These are phyloP conservation scores for Strongylocentrotus purpuratus DNA, from an alignment of 35 echinoderm and acorn worm species.

Conservation along the genomic window DNA sequence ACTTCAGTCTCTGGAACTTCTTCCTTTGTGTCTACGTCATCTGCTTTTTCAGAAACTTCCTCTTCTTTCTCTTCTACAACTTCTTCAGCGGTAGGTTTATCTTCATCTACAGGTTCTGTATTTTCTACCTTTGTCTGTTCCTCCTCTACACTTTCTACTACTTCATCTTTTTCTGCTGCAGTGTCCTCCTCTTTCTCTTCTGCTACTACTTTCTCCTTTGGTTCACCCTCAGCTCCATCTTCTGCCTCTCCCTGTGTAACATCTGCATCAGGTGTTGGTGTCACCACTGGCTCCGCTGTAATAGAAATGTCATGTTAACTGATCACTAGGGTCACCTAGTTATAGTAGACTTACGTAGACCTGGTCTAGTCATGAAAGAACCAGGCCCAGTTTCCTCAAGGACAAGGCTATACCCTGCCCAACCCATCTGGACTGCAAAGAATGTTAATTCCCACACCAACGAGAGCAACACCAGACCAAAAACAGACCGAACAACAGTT, in stretches of 20 bases:
- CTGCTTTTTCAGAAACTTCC: neutral
- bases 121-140: neutral
- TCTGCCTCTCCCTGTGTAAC: neutral
- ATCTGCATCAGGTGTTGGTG: neutral
- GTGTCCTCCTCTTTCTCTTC: neutral
- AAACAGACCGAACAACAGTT: too few species aligned
- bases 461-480: too few species aligned
- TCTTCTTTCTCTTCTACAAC: neutral
- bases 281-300: neutral
- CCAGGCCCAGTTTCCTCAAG: neutral
- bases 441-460: neutral
- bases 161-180: neutral
- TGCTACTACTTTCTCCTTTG: neutral
- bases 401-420: neutral
- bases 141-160: neutral
- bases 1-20: neutral
- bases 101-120: neutral
- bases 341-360: neutral
- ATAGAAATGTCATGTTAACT: constrained; percentile 36
- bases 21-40: neutral
- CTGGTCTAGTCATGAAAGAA: neutral
- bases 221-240: neutral
- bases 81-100: neutral
- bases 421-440: neutral
- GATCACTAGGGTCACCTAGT: neutral